A percentile compares a stretch with the other conserved stretches of the same genome.
Conservation (phyloP, 2,888 invertebrate species). For the Ditula angustiorana region DNA sequence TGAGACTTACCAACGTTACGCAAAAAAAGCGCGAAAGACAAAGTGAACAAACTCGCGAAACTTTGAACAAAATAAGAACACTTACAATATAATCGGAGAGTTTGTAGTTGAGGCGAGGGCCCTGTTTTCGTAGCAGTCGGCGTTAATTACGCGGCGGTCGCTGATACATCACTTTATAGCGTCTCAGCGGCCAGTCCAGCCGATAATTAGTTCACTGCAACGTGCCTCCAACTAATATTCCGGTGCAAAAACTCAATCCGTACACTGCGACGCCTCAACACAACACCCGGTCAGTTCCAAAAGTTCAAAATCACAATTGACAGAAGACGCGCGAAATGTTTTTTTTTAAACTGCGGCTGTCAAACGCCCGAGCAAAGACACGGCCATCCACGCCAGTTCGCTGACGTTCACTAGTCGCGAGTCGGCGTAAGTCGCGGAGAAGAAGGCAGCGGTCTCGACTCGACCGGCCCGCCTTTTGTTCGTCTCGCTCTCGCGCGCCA, state of each 20-base stretch:
- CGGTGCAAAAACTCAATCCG: slow-evolving; percentile 48
- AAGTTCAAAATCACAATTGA: slow-evolving; percentile 71
- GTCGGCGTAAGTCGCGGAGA: slow-evolving; percentile 82
- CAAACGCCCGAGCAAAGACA: slow-evolving; percentile 65
- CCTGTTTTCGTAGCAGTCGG: slow-evolving; percentile 80
- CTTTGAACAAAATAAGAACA: slow-evolving; percentile 47
- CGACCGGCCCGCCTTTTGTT: slow-evolving; percentile 83
- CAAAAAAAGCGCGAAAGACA: neutral
- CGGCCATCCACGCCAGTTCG: slow-evolving; percentile 80
- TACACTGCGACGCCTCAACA: slow-evolving; percentile 39
- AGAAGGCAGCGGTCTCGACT: slow-evolving; percentile 83
- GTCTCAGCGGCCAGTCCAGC: slow-evolving; percentile 77
- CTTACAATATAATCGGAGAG: slow-evolving; percentile 75
- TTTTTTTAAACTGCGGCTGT: slow-evolving; percentile 70
- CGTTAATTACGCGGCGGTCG: slow-evolving; percentile 82
- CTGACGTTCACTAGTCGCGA: slow-evolving; percentile 83
- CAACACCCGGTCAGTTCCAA: slow-evolving; percentile 62
- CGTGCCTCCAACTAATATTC: slow-evolving; percentile 56
- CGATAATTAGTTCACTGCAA: slow-evolving; percentile 74
- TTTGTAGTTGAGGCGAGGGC: slow-evolving; percentile 62
- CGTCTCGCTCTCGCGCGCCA: slow-evolving; percentile 81
- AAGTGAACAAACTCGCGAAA: neutral
- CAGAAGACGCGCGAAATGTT: slow-evolving; percentile 80
- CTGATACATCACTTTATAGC: slow-evolving; percentile 84
- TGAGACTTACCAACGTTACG: slow-evolving; percentile 8